Conservation (phyloP, 2,113 vertebrate species). For the Addax nasomaculatus region DNA sequence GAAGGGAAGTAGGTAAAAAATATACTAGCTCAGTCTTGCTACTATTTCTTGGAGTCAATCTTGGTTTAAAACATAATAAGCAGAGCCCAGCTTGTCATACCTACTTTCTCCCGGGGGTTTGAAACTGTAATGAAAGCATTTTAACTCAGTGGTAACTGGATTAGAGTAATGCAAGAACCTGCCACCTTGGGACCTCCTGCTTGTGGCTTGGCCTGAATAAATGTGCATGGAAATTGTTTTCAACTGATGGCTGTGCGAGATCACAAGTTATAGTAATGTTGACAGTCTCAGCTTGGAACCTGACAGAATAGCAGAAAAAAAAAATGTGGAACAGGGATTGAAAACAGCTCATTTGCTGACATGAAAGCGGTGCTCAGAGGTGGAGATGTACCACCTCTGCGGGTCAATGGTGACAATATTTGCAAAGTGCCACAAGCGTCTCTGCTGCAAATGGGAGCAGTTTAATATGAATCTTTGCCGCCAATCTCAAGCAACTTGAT, state of each 20-base stretch:
- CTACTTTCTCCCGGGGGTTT: constrained; percentile 67
- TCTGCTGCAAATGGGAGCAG: constrained; percentile 58
- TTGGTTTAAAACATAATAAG: constrained; percentile 68
- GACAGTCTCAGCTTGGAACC: constrained; percentile 70
- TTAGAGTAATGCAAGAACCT: constrained; percentile 62
- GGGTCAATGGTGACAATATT: constrained; percentile 62
- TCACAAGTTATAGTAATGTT: constrained; percentile 71
- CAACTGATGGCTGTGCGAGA: constrained; percentile 74
- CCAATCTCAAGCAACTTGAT: constrained; percentile 68
- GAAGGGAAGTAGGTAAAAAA: background rate
- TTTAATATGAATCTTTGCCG: constrained; percentile 46
- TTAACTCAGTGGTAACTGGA: constrained; percentile 71
- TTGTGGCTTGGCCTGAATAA: constrained; percentile 62
- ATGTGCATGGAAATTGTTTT: constrained; percentile 79
- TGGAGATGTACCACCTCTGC: constrained; percentile 51
- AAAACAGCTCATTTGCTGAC: constrained; percentile 65
- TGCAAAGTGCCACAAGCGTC: constrained; percentile 64
- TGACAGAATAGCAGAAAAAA: constrained; percentile 27
- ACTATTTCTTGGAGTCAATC: constrained; percentile 37
- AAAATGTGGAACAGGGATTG: constrained; percentile 35
- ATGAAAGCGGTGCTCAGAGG: constrained; percentile 51
- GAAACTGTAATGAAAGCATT: constrained; percentile 71
- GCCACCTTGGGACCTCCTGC: constrained; percentile 58
- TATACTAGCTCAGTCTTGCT: background rate
- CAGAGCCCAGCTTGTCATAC: constrained; percentile 75